Evolutionary conservation across 2,888 invertebrate species (phyloP), one percentile per base, ranked within the genome.

Genomic region (Unio delphinus): DNA sequence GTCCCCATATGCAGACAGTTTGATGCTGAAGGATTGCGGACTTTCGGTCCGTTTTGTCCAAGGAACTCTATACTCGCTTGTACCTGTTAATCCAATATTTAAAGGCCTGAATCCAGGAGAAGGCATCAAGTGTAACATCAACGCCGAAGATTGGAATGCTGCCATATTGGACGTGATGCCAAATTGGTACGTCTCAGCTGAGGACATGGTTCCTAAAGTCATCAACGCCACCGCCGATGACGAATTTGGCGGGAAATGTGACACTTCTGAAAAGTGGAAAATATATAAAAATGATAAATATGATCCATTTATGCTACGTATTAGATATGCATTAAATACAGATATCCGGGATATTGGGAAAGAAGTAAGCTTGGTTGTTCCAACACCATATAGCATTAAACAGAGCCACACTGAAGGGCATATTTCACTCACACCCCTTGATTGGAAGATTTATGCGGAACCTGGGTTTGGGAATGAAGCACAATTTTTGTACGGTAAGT

Each of bases 161-260:
- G 60, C 80, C 1, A 67, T 78, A n/a, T 79, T 81, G 0, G 84
- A 83, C 71, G 61, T 68, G 6, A 75, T 83, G 74, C 83, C 80
- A 5, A 83, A 84, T 70, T 84, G 84, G 84, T 81, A 78, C 57
- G 75, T 81, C n/a, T 70, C 74, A 4, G 76, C 81, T 1, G 72
- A 76, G 11, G 82, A 82, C 1, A 74, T 81, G 70, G 56, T 26
- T 4, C 75, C 84, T 4, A 70, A 73, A 23, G 68, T 74, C 6
- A 75, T 86, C 1, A 56, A 64, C 11, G 77, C 70, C 67, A 83
- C 85, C 7, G 72, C 55, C 3, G 68, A 73, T 18, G 77, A 78
- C 4, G 77, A 64, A 0, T 70, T 82, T 30, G 60, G 66, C 3
- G 72, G 70, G 1, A 69, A 73, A 1, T 85, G 83, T 68, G 73